Conservation (phyloP, 2,888 invertebrate species). For the Amiota communis region DNA sequence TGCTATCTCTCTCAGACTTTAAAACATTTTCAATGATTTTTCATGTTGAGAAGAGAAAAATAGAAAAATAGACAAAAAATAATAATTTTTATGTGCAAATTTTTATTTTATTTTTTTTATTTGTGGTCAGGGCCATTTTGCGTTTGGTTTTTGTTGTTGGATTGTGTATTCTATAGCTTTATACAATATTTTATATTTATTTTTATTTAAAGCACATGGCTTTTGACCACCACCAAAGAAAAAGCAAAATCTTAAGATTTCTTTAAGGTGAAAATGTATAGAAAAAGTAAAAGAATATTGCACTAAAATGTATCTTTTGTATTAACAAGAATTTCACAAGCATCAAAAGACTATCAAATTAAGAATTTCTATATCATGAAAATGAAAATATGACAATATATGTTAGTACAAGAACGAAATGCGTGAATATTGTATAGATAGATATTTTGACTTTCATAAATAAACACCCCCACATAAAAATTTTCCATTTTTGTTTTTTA, state of each 20-base stretch:
- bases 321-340: not conserved
- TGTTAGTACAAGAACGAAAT: not conserved
- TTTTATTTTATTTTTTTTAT: not conserved
- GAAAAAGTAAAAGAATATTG: too few relatives aligned
- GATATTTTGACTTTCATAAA: not conserved
- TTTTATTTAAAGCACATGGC: slow-evolving; percentile 16
- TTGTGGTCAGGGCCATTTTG: slow-evolving; percentile 4
- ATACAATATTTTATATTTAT: not conserved
- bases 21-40: not conserved
- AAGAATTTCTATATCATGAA: not conserved
- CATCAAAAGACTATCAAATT: not conserved
- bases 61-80: not conserved
- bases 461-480: slow-evolving; percentile 6
- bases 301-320: not conserved
- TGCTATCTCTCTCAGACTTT: not conserved
- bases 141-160: too few relatives aligned
- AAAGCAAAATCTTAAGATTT: too few relatives aligned
- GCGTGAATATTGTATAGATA: not conserved
- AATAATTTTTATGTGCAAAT: not conserved
- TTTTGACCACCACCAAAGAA: too few relatives aligned
- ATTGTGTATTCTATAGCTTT: not conserved
- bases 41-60: not conserved
- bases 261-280: too few relatives aligned
- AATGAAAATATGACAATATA: too few relatives aligned
- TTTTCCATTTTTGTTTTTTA: not conserved